Percentiles rank a stretch among this genome's conserved stretches.
Evolutionary conservation across 2,797 vertebrate genomes (phyloP).

Genomic region (Dallia pectoralis): DNA sequence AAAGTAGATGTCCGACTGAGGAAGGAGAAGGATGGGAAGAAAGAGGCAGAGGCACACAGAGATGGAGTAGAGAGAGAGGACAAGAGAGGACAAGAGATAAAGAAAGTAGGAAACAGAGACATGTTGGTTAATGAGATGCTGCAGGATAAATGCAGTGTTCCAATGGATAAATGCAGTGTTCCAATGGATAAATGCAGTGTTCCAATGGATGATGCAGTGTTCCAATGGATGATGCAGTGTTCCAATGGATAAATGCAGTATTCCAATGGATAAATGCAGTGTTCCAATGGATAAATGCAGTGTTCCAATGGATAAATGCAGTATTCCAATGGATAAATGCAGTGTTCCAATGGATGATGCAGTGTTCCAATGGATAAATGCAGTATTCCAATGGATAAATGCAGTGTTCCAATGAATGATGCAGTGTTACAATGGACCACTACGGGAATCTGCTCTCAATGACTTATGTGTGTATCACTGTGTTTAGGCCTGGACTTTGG

Average conservation of each 20-base stretch:
- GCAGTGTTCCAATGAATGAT: too few species aligned
- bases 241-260: not conserved
- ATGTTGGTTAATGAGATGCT: not conserved
- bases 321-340: not conserved
- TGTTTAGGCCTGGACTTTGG: conserved; percentile 44
- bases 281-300: not conserved
- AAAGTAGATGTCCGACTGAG: conserved; percentile 97
- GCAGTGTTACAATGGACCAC: not conserved
- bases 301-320: not conserved
- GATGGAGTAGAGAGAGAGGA: not conserved
- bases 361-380: not conserved
- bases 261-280: not conserved
- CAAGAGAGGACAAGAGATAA: not conserved
- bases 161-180: not conserved
- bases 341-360: not conserved
- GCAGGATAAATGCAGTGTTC: not conserved
- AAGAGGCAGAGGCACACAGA: not conserved
- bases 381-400: not conserved
- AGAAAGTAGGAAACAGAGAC: not conserved
- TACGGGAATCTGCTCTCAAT: conserved; percentile 21
- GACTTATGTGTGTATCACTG: conserved; percentile 48
- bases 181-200: not conserved
- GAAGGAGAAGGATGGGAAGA: conserved; percentile 11
- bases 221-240: not conserved
- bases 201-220: not conserved